Base-by-base conservation (phyloP, 30 jellyfish, hydroid and myxozoan species). In the Hydractinia echinata region DNA sequence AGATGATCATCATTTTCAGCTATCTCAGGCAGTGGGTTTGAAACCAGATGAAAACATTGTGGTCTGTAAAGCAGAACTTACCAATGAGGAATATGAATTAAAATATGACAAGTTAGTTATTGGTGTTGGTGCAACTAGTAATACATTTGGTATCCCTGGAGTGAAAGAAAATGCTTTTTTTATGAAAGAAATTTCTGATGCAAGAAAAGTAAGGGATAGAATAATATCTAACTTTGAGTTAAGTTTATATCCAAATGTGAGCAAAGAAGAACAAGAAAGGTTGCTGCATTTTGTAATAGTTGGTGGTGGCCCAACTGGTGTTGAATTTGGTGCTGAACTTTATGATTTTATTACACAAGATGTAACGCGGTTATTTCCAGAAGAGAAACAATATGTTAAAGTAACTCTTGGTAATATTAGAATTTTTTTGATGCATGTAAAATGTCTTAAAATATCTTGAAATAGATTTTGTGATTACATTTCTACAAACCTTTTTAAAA, bases 301-400 rank as follows among this genome's bases (percentile, higher is more conserved):
- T 55, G 99, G 99, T 66, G 99, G 99, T 21, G 99, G 99, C 39
- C 99, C 99, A 21, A 93, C 99, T 10, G 99, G 99, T 54, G 83
- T 93, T 13, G 99, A 93, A 66, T 93, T 93, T 93, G 99, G 99
- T 9, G 99, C 99, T 9, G 99, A 93, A 71, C 85, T 93, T 14
- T 88, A 93, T 80, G 99, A 93, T 73, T 93, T 93, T 77, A 93
- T 93, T 61, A 93, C 99, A 5, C 96, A 88, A 79, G 99, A 93
- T 82, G 96, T 93, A 49, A 49, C 96, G 0, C 81, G 99, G 53
- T 52, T 93, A 71, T 93, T 82, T 88, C 90, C 99, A 15, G 96
- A 79, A 50, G 99, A 93, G 70, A 84, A 93, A 84, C 66, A 81
- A 10, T 86, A 79, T 67, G 99, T 93, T 50, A 70, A 72, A 66